Evolutionary conservation across 2,888 invertebrate species (phyloP), one percentile per base, ranked within the genome.

Genomic region (Nephrocerus scutellatus): DNA sequence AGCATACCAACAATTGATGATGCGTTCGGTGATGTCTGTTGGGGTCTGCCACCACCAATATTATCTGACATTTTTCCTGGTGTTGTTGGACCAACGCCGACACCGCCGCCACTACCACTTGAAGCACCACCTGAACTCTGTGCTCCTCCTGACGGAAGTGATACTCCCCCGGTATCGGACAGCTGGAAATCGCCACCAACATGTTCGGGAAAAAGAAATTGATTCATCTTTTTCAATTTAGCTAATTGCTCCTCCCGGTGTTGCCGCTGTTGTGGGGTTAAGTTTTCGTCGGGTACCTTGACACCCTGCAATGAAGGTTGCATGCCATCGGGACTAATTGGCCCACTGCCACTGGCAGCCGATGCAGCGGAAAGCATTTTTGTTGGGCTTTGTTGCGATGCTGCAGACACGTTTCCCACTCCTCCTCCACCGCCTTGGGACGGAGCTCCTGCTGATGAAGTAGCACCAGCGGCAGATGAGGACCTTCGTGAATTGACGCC

Each of bases 261-360:
- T 47, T 91, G 89, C 38, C 91, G 77, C 66, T 96, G 95, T 64
- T 95, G 91, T 22, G 95, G 93, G 36, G 96, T 96, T 54, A 96
- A 73, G 70, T 93, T 92, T 71, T 95, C 95, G 70, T 91, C 91
- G 53, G 91, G 91, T 59, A 92, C 86, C 76, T 92, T 90, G 30
- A 90, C 87, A 52, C 84, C 79, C 68, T 79, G 79, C 48, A 79
- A 61, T 16, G 78, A 78, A 58, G 77, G 77, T 53, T 77, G 77
- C 52, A 75, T 70, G 26, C 30, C 51, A 21, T 60, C 60, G 6
- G 74, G 76, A 57, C 74, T 75, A 49, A 72, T 73, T 34, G 72
- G 53, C 16, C 51, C 50, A 21, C 22, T 20, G 21, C 36, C 18
- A 26, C 48, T 56, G 29, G 61, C 29, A 38, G 33, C 44, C 13